Evolutionary conservation across 1,140 invertebrate genomes (phyloP), one percentile per base, ranked within the genome.

Genomic region (Cyphomyrmex costatus): DNA sequence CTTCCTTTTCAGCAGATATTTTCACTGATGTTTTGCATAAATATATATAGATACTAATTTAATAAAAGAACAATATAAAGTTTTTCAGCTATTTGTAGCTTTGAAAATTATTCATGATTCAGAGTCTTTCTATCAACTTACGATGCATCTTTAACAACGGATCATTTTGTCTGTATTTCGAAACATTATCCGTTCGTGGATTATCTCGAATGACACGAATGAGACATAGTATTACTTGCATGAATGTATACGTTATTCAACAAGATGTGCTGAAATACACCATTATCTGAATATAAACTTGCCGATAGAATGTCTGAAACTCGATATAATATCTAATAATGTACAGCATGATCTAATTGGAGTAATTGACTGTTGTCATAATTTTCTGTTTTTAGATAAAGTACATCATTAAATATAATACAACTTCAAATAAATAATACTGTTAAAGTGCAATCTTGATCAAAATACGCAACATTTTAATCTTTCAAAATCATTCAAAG

Each of bases 191-290:
- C 7, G n/a, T 46, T 60, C 66, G 36, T 74, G 53, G 27, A 73
- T 83, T 83, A 83, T 74, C 53, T 60, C 53, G 14, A 73, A 46
- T 73, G 79, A 61, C 68, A 49, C 24, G 30, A 83, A 61, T 49
- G 68, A 74, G 68, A 83, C 24, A n/a, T n/a, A 24, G 27, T n/a
- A 74, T 82, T 83, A 27, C 61, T 71, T 73, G 53, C 68, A 24
- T n/a, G 10, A 2, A 0, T 14, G 33, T 33, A n/a, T n/a, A n/a
- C 36, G 66, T 71, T 46, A 60, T 30, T 14, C 65, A 70, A 71
- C 78, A 82, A 71, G 12, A 16, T 30, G 12, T 53, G 24, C 24
- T 24, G 24, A 82, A 73, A 73, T 53, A 19, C 36, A 71, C 2
- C 33, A 60, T 83, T 73, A 83, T 74, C 24, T 58, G 36, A 60